phyloP scores from a whole-genome alignment of 2,113 vertebrate species.

The cattle (Bos taurus) region DNA sequence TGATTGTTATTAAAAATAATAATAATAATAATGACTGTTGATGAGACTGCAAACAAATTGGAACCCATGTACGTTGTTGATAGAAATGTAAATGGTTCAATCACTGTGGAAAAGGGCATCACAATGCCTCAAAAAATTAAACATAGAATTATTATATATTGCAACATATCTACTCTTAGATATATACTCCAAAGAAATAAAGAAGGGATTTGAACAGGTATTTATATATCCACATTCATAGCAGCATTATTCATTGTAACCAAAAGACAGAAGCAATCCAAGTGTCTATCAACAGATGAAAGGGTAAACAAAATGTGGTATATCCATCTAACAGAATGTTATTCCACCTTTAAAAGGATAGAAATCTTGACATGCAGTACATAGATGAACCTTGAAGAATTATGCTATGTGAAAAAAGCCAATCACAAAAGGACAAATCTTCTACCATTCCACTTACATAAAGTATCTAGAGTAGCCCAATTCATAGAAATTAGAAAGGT shows the following conservation, averaged over 20 bases:
- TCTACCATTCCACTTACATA: neutral
- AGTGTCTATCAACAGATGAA: neutral
- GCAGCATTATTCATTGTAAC: neutral
- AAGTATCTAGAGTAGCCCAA: neutral
- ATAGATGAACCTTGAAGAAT: neutral
- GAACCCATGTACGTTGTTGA: neutral
- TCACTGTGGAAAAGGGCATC: neutral
- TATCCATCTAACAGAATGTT: neutral
- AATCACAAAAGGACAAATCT: neutral
- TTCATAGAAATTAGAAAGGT: neutral
- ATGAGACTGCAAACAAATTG: neutral
- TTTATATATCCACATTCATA: neutral
- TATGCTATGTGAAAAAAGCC: neutral
- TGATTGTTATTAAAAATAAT: neutral
- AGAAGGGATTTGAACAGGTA: neutral
- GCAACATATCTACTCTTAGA: neutral
- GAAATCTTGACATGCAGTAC: neutral
- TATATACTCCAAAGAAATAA: neutral
- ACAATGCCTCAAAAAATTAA: neutral
- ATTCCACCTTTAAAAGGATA: neutral
- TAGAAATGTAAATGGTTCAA: neutral
- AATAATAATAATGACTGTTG: neutral
- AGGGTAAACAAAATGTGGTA: neutral
- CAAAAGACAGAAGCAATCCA: neutral
- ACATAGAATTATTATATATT: neutral